Evolutionary conservation across 2,113 vertebrate species (phyloP).

Genomic region (Lamprotornis superbus): DNA sequence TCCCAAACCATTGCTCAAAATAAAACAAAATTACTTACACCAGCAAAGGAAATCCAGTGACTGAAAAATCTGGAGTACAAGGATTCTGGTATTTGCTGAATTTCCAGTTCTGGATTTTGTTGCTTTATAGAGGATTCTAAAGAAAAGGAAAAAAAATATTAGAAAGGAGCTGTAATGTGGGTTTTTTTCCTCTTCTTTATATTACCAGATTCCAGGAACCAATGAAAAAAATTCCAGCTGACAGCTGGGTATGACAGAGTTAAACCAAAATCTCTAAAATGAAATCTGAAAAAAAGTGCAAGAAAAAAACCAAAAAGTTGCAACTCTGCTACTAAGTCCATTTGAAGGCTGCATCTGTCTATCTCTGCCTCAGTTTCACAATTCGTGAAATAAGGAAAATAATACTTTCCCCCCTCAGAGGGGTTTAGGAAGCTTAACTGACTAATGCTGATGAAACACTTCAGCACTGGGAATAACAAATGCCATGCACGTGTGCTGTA

Average conservation of each 20-base stretch:
- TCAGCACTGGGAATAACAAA: background rate
- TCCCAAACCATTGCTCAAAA: background rate
- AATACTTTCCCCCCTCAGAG: background rate
- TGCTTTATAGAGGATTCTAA: conserved; percentile 62
- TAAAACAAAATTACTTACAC: conserved; percentile 77
- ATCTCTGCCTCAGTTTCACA: background rate
- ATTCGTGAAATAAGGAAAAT: background rate
- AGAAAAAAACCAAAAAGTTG: background rate
- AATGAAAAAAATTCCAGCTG: background rate
- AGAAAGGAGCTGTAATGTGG: background rate
- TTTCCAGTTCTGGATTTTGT: conserved; percentile 75
- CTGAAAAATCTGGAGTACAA: conserved; percentile 83
- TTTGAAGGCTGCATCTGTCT: background rate
- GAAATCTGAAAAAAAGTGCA: background rate
- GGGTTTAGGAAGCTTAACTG: background rate
- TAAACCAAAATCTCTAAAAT: background rate
- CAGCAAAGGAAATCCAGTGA: conserved; percentile 88
- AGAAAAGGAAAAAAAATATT: background rate
- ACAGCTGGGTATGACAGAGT: background rate
- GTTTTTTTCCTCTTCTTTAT: background rate
- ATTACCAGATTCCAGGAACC: background rate
- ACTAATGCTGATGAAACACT: background rate
- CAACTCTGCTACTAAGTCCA: background rate
- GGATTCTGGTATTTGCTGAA: conserved; percentile 73
- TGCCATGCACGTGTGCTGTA: background rate